Conservation (phyloP, 1,140 invertebrate species). For the Panulirus ornatus region DNA sequence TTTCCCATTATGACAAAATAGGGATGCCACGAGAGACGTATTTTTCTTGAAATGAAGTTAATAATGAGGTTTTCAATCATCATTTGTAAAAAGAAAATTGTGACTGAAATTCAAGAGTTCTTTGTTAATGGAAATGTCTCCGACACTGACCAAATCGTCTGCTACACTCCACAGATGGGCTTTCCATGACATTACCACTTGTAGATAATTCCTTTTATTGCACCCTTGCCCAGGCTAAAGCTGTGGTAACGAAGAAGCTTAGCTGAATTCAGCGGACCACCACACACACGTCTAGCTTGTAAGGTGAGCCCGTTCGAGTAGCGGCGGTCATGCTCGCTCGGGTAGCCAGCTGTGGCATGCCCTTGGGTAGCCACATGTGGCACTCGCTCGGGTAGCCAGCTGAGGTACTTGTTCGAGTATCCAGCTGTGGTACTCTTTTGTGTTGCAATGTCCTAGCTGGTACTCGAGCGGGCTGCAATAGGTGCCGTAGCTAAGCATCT, state of each 20-base stretch:
- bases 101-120: background rate
- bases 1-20: background rate
- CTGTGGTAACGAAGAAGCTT: background rate
- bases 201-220: background rate
- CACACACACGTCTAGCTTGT: constrained; percentile 49
- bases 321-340: background rate
- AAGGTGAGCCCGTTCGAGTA: constrained; percentile 16
- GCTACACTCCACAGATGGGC: background rate
- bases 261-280: constrained; percentile 46
- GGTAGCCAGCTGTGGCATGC: no score
- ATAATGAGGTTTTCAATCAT: background rate
- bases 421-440: background rate
- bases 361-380: no score
- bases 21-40: background rate
- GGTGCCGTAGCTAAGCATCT: constrained; percentile 28
- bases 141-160: background rate
- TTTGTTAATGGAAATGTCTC: background rate
- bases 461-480: background rate
- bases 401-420: no score
- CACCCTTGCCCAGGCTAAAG: constrained; percentile 11
- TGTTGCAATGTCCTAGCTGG: background rate
- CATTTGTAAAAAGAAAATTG: background rate
- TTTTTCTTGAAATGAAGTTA: background rate
- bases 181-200: background rate
- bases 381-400: no score